These are phyloP conservation scores for Aquatica leii DNA, from an alignment of 2,888 invertebrate genomes.

Conservation along the genomic window DNA sequence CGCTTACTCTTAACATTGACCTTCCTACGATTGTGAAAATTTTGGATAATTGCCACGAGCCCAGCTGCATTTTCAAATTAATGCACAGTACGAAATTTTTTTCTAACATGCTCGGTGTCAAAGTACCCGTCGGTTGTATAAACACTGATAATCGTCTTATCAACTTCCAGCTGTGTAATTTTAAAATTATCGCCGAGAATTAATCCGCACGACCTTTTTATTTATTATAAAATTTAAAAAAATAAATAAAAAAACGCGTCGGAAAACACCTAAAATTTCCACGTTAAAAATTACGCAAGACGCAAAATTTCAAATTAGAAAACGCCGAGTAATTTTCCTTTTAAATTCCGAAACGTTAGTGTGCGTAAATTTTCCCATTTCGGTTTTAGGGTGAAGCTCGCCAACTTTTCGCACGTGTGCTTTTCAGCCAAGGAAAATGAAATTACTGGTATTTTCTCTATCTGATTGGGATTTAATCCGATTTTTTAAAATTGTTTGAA, in stretches of 20 bases:
- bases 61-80: no score
- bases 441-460: constrained; percentile 39
- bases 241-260: background rate
- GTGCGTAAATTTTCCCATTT: constrained; percentile 24
- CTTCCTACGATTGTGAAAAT: constrained; percentile 7
- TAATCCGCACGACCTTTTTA: background rate
- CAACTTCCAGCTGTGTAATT: constrained; percentile 1
- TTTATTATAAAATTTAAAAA: background rate
- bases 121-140: constrained; percentile 3
- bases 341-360: constrained; percentile 20
- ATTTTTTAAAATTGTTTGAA: no score
- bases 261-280: background rate
- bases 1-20: constrained; percentile 12
- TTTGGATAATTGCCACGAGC: background rate
- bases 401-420: constrained; percentile 47
- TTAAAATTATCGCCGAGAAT: background rate
- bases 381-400: constrained; percentile 24
- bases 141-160: background rate
- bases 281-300: background rate
- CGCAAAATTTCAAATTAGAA: background rate
- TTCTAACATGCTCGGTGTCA: background rate
- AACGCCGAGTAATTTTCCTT: constrained; percentile 22
- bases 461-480: constrained; percentile 42
- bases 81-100: no score
- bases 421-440: constrained; percentile 31